Evolutionary conservation across 2,113 vertebrate species (phyloP), one percentile per base, ranked within the genome.

Genomic region (Vulpes vulpes): DNA sequence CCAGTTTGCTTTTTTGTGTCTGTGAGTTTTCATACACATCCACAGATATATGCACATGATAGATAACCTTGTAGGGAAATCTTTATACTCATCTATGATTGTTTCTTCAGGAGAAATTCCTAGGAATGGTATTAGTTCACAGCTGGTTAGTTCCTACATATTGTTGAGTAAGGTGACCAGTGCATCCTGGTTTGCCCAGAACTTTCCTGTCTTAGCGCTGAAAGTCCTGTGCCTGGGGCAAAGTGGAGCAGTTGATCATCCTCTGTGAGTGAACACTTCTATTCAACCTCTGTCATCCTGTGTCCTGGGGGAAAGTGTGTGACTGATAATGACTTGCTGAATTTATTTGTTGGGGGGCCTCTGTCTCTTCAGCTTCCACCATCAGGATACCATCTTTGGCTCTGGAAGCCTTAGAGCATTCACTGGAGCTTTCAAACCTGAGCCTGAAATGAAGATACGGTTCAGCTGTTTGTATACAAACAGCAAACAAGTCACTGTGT

Each of bases 391-490:
- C 32, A 23, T 62, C 65, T 76, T 69, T 59, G 62, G 87, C 82
- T 62, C 62, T 78, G 35, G 32, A 14, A 87, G 49, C 67, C 90
- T 83, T 89, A 71, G 96, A 87, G 43, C 76, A 83, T 92, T 73
- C 11, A 7, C 62, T 71, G 49, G 55, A 76, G 51, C 84, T 85
- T 95, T 96, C 89, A 87, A n/a, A 73, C 65, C n/a, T 65, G 88
- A 91, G 51, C 67, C 49, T 90, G 80, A 49, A 95, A 96, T 90
- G 94, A 87, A 96, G 80, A 96, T 94, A n/a, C 0, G 0, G 83
- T 83, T 92, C 84, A 82, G 81, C 69, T 95, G 57, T 92, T 94
- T 94, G 82, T 89, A 74, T 51, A 97, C 64, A 94, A 96, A 97
- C 92, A 96, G 74, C 69, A 94, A 90, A 49, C 59, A 62, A 93